A percentile compares a stretch with the other conserved stretches of the same genome.
These are phyloP conservation scores for Homalodisca vitripennis DNA, from an alignment of 1,140 invertebrate species.

Conservation along the genomic window DNA sequence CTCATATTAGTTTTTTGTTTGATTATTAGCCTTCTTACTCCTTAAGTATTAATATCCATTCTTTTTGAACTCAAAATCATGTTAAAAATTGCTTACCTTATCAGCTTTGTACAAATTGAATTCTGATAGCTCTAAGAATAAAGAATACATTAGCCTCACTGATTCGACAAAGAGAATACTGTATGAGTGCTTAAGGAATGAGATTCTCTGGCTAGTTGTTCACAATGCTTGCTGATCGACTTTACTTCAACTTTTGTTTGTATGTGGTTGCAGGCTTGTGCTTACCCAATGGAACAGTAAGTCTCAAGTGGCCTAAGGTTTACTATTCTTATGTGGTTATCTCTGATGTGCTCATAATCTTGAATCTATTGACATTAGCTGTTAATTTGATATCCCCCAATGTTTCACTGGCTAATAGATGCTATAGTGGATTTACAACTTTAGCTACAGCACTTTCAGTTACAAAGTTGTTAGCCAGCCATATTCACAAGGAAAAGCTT, in stretches of 20 bases:
- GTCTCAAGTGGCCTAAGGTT: slow-evolving; percentile 1
- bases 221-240: background rate
- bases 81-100: too few species aligned
- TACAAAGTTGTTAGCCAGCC: background rate
- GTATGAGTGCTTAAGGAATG: too few species aligned
- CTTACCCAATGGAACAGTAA: background rate
- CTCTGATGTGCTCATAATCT: background rate
- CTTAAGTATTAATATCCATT: too few species aligned
- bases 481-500: background rate
- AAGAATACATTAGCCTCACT: too few species aligned
- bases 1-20: too few species aligned
- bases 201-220: too few species aligned
- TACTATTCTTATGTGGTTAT: background rate
- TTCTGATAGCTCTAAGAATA: too few species aligned
- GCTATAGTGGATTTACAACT: background rate
- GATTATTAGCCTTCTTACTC: too few species aligned
- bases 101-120: too few species aligned
- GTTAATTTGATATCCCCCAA: background rate
- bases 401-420: background rate
- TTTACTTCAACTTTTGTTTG: slow-evolving; percentile 2
- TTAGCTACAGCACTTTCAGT: background rate
- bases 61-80: too few species aligned
- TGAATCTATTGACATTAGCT: background rate
- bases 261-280: background rate
- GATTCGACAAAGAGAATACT: too few species aligned